These are phyloP conservation scores for Hydractinia echinata DNA, from an alignment of 30 jellyfish, hydroid and myxozoan genomes.

Conservation along the genomic window DNA sequence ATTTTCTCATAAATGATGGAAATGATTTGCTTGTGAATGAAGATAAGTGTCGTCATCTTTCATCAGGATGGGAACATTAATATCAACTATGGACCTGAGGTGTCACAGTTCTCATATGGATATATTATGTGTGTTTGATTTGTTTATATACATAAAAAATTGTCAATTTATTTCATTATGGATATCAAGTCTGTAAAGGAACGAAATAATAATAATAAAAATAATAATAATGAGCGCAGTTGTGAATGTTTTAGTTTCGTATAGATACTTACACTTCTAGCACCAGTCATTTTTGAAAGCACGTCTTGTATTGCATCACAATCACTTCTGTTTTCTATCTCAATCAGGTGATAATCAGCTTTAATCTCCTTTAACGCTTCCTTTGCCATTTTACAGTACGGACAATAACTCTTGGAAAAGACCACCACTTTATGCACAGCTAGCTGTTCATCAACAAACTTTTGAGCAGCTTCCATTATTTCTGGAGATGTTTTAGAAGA, in stretches of 20 bases:
- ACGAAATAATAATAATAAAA: background rate
- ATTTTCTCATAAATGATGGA: too few relatives aligned
- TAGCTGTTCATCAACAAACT: constrained; percentile 58
- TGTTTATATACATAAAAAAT: too few relatives aligned
- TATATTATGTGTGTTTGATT: too few relatives aligned
- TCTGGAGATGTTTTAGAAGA: constrained; percentile 15
- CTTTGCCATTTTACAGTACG: constrained; percentile 90
- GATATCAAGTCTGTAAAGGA: background rate
- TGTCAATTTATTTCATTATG: background rate
- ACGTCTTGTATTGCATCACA: constrained; percentile 68
- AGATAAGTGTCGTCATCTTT: too few relatives aligned
- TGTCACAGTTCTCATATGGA: too few relatives aligned
- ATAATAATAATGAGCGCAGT: background rate
- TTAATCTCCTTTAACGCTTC: constrained; percentile 56
- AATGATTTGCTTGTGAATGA: too few relatives aligned
- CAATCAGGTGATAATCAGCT: constrained; percentile 44
- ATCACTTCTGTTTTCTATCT: constrained; percentile 66
- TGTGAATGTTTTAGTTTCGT: background rate
- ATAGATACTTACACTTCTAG: constrained; percentile 77
- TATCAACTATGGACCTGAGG: too few relatives aligned
- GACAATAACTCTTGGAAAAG: constrained; percentile 87
- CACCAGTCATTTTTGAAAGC: constrained; percentile 63
- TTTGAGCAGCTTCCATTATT: constrained; percentile 34
- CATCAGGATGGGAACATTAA: background rate
- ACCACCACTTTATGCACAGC: constrained; percentile 64